Evolutionary conservation across 2,113 vertebrate species (phyloP), one percentile per base, ranked within the genome.

Genomic region (Oophaga pumilio): DNA sequence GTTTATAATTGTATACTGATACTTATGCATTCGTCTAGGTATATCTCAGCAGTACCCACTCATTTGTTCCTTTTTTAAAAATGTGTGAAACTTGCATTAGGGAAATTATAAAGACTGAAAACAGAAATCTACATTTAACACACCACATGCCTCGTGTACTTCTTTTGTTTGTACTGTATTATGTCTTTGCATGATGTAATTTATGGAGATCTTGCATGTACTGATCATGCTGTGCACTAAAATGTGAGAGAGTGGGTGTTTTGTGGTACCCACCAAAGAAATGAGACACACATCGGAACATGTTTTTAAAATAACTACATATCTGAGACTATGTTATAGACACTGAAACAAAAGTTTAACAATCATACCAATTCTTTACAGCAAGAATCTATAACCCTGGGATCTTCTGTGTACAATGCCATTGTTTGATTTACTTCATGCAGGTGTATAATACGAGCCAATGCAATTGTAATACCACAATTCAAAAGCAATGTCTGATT

Each of bases 91-190:
- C 71, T 18, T 74, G 18, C 43, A 50, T 74, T 74, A 74, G 43
- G 53, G 76, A 79, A 79, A 79, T 26, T 60, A 33, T 18, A 80
- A 60, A 28, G 26, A 80, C 66, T 69, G n/a, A 68, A 83, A 69
- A 53, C 12, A 68, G 62, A 83, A 83, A 57, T 59, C 43, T 26
- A 13, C 62, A 69, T 68, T 53, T 83, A 53, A 52, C 49, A 69
- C 81, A 18, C 81, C 57, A 62, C 64, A 83, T 86, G 69, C 59
- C 76, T 62, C 59, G 66, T 57, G 66, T 53, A 78, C 17, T 62
- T 59, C 84, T 66, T 52, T 86, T 86, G 84, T 86, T 86, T 86
- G 59, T 59, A 64, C 50, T 86, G 22, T 86, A 60, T 76, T 86
- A 7, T 66, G 71, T 15, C 59, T 86, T 86, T 77, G 43, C 84